phyloP scores from a whole-genome alignment of 2,113 vertebrate genomes.

The Synodontis membranacea region DNA sequence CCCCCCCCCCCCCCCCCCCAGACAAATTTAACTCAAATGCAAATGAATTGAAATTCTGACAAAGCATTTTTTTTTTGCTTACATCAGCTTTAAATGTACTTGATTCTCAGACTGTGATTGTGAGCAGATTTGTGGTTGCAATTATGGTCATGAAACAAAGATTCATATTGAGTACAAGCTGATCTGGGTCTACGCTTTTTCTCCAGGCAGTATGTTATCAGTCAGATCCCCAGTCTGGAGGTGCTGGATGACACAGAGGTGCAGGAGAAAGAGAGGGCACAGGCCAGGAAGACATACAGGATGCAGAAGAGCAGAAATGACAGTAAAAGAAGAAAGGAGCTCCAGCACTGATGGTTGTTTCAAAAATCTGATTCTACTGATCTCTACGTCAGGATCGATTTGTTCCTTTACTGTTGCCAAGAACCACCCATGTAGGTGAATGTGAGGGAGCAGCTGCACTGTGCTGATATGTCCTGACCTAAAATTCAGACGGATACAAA shows the following conservation, averaged over 20 bases:
- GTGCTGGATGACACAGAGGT: constrained; percentile 77
- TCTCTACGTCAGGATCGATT: neutral
- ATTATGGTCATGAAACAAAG: neutral
- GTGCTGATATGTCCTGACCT: too few relatives aligned
- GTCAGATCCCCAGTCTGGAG: constrained; percentile 72
- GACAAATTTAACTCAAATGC: too few relatives aligned
- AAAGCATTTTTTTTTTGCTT: neutral
- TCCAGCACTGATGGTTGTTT: constrained; percentile 46
- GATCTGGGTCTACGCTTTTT: neutral
- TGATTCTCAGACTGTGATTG: neutral
- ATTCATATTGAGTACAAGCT: neutral
- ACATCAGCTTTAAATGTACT: neutral
- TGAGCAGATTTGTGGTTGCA: neutral
- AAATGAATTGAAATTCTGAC: too few relatives aligned
- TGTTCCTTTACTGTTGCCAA: neutral
- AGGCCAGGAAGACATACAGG: constrained; percentile 70
- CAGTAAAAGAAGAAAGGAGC: constrained; percentile 61
- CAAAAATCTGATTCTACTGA: neutral
- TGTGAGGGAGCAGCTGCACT: neutral
- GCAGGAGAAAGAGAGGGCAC: constrained; percentile 64
- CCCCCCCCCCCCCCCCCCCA: too few relatives aligned
- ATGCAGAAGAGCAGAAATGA: constrained; percentile 60
- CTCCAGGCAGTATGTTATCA: constrained; percentile 75
- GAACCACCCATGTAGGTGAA: neutral
- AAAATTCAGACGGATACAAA: neutral